These are phyloP conservation scores for Sebastes jordani DNA, from an alignment of 2,797 vertebrate genomes.

Conservation along the genomic window DNA sequence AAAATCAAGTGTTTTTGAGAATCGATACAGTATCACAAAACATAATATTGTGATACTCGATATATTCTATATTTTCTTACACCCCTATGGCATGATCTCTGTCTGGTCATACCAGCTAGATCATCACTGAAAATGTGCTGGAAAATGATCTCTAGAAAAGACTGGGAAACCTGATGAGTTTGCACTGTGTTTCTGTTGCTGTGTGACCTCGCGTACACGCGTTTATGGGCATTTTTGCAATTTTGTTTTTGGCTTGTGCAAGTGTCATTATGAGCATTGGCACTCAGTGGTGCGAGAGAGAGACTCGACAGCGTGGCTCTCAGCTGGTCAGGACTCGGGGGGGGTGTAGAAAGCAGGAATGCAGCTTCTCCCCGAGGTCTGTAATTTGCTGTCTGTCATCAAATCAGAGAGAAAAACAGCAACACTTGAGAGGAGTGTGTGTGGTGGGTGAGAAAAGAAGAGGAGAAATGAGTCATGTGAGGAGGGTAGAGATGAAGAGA, in stretches of 20 bases:
- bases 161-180: too few relatives aligned
- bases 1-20: too few relatives aligned
- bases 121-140: too few relatives aligned
- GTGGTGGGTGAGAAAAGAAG: neutral
- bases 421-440: slow-evolving; percentile 57
- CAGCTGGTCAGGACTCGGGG: slow-evolving; percentile 59
- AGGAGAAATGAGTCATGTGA: neutral
- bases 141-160: too few relatives aligned
- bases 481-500: neutral
- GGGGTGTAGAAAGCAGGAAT: slow-evolving; percentile 72
- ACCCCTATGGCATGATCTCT: too few relatives aligned
- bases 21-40: too few relatives aligned
- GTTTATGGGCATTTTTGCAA: slow-evolving; percentile 24
- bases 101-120: too few relatives aligned
- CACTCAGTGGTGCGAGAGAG: slow-evolving; percentile 5
- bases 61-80: too few relatives aligned
- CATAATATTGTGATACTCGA: too few relatives aligned
- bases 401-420: slow-evolving; percentile 75
- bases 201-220: neutral
- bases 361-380: slow-evolving; percentile 69
- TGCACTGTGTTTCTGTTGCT: neutral
- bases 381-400: slow-evolving; percentile 83
- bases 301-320: slow-evolving; percentile 48
- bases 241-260: slow-evolving; percentile 23
- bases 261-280: slow-evolving; percentile 22